These are phyloP conservation scores for Cephus pulcher DNA, from an alignment of 2,888 invertebrate genomes.

Conservation along the genomic window DNA sequence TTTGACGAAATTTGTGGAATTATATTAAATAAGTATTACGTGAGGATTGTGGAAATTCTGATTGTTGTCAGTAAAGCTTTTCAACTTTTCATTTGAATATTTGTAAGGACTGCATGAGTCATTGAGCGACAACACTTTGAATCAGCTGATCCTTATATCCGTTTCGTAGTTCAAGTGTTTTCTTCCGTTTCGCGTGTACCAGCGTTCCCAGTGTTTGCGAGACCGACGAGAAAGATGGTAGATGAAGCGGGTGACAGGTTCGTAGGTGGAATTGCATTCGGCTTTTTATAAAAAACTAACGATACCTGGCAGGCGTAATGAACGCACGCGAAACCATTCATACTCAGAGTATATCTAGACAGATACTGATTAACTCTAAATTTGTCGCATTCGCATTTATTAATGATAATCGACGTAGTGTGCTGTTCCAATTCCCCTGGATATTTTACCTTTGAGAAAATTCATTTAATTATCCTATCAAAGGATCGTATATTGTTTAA, in stretches of 20 bases:
- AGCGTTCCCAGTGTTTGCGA: conserved; percentile 39
- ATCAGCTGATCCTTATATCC: conserved; percentile 57
- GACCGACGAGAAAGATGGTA: conserved; percentile 50
- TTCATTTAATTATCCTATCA: background rate
- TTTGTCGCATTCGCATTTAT: background rate
- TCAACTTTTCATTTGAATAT: background rate
- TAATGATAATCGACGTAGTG: background rate
- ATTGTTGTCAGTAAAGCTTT: background rate
- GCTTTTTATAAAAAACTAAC: background rate
- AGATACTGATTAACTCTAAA: background rate
- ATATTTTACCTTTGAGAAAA: background rate
- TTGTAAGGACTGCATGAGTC: background rate
- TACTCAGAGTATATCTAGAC: background rate
- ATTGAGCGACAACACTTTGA: background rate
- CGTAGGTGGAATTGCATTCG: conserved; percentile 34
- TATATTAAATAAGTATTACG: background rate
- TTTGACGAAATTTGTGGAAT: background rate
- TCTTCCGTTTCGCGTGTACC: conserved; percentile 39
- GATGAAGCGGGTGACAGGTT: conserved; percentile 66
- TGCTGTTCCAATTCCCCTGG: background rate
- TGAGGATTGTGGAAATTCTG: background rate
- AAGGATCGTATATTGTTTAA: background rate
- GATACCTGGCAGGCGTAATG: background rate
- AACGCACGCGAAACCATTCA: background rate
- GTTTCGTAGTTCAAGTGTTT: conserved; percentile 45